A percentile compares a stretch with the other conserved stretches of the same genome.
Evolutionary conservation across 2,113 vertebrate species (phyloP).

Genomic region (Sprattus sprattus): DNA sequence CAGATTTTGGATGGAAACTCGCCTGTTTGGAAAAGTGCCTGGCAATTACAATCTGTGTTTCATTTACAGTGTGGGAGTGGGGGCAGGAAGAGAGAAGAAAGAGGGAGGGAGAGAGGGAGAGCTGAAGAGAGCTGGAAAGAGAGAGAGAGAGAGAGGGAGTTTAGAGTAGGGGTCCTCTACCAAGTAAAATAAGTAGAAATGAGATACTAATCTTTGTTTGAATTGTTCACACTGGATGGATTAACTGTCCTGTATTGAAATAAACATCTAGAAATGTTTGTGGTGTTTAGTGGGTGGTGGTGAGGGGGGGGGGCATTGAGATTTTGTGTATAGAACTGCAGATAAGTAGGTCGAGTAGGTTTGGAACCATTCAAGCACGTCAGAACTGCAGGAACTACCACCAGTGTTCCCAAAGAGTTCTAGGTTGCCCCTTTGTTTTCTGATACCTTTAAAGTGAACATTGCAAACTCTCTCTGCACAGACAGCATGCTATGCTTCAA

Average conservation of each 20-base stretch:
- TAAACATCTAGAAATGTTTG: background rate
- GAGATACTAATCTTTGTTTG: background rate
- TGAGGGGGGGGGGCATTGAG: background rate
- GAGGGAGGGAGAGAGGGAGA: background rate
- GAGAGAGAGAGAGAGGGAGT: background rate
- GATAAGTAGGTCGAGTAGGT: background rate
- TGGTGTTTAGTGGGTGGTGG: background rate
- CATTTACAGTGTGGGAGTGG: background rate
- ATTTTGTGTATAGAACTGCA: background rate
- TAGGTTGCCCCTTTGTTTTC: background rate
- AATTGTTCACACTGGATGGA: background rate
- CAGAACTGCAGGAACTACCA: background rate
- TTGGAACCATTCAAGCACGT: background rate
- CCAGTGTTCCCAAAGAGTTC: background rate
- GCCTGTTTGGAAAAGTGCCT: background rate
- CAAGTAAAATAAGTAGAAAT: no score
- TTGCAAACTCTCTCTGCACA: no score
- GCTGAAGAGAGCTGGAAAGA: background rate
- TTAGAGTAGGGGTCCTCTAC: background rate
- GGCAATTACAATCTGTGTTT: slow-evolving; percentile 17
- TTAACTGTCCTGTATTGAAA: background rate
- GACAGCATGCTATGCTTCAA: no score
- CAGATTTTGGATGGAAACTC: slow-evolving; percentile 22
- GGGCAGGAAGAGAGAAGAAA: background rate
- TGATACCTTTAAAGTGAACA: no score